Conservation (phyloP, 2,113 vertebrate genomes). For the Chrysemys picta region DNA sequence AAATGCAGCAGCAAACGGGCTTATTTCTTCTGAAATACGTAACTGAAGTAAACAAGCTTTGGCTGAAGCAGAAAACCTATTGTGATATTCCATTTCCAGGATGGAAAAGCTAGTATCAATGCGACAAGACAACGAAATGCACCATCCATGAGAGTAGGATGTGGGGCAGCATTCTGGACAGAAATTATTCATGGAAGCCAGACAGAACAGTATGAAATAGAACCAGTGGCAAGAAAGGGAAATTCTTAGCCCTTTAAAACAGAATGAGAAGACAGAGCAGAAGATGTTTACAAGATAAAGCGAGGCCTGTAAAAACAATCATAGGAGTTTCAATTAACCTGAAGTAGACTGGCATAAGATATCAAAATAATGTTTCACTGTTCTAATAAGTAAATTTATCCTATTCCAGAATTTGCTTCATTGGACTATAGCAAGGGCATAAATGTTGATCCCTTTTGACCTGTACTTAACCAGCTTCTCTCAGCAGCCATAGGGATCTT, state of each 20-base stretch:
- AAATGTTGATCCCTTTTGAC: constrained; percentile 9
- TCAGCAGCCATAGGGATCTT: constrained; percentile 2
- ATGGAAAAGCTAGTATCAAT: background rate
- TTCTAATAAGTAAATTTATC: constrained; percentile 44
- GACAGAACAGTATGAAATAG: accelerated
- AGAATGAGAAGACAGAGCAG: background rate
- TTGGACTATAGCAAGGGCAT: background rate
- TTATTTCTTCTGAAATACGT: background rate
- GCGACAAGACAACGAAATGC: background rate
- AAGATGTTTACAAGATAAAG: background rate
- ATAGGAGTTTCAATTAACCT: constrained; percentile 52
- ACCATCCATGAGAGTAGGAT: constrained; percentile 14
- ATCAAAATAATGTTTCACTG: constrained; percentile 15
- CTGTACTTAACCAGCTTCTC: background rate
- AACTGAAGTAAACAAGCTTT: background rate
- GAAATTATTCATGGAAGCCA: background rate
- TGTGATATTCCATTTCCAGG: background rate
- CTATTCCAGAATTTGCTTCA: background rate
- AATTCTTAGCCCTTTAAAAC: constrained; percentile 23
- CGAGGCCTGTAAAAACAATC: background rate
- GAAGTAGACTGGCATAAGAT: constrained; percentile 48
- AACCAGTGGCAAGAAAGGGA: constrained; percentile 19
- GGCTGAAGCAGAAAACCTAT: background rate
- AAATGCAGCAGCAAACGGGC: background rate
- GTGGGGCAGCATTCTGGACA: background rate